Evolutionary conservation across 2,113 vertebrate species (phyloP).

Genomic region (Protobothrops mucrosquamatus): DNA sequence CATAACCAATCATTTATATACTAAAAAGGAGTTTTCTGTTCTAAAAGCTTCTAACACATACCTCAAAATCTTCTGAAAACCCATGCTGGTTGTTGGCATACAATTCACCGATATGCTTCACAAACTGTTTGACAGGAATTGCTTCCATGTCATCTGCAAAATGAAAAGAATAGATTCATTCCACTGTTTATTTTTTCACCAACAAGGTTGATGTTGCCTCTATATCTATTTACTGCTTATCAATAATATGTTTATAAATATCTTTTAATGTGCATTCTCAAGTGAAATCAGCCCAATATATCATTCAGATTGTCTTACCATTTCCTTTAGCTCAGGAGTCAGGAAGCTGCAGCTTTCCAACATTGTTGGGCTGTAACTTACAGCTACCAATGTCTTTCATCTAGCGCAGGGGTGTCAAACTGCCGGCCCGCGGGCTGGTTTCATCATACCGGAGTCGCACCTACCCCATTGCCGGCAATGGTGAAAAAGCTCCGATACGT

Average conservation of each 20-base stretch:
- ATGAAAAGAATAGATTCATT: slow-evolving; percentile 42
- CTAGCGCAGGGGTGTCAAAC: not conserved
- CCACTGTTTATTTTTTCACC: slow-evolving; percentile 8
- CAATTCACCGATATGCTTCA: slow-evolving; percentile 87
- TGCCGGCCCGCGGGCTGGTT: too few relatives aligned
- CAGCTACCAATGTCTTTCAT: not conserved
- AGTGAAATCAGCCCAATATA: not conserved
- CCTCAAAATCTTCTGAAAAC: slow-evolving; percentile 94
- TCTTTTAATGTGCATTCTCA: not conserved
- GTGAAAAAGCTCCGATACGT: too few relatives aligned
- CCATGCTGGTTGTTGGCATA: slow-evolving; percentile 89
- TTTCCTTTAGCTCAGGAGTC: not conserved
- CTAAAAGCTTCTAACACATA: slow-evolving; percentile 59
- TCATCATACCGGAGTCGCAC: too few relatives aligned
- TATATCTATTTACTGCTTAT: not conserved
- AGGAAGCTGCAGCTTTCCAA: not conserved
- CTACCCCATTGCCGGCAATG: too few relatives aligned
- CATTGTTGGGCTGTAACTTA: not conserved
- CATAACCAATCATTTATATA: not conserved
- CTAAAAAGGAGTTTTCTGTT: slow-evolving; percentile 32
- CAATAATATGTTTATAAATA: not conserved
- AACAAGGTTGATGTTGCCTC: slow-evolving; percentile 3
- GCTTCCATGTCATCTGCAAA: slow-evolving; percentile 91
- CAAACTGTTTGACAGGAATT: slow-evolving; percentile 88
- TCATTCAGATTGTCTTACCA: not conserved